These are phyloP conservation scores for Argyresthia goedartella DNA, from an alignment of 2,888 invertebrate species.

Conservation along the genomic window DNA sequence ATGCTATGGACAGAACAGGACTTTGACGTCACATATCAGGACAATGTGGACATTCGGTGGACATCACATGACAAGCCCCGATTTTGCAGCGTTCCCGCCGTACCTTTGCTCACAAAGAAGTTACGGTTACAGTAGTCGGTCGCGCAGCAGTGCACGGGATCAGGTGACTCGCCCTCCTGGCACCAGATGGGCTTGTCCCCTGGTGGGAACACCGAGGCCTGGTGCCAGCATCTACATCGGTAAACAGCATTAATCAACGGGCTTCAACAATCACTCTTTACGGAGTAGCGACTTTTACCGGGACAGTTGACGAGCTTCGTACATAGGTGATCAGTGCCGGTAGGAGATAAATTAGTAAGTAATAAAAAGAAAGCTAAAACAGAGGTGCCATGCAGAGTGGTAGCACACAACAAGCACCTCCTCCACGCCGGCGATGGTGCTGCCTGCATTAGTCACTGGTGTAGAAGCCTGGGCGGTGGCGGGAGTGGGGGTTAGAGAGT, in stretches of 20 bases:
- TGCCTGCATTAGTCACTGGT: not conserved
- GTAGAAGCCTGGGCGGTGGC: not conserved
- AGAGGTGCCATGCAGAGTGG: constrained; percentile 48
- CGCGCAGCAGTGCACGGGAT: constrained; percentile 72
- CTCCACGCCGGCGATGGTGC: constrained; percentile 1
- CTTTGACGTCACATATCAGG: not conserved
- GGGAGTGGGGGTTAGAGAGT: not conserved
- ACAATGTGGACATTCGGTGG: not conserved
- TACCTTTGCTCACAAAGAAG: constrained; percentile 40
- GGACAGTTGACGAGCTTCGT: constrained; percentile 28
- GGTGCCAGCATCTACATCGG: constrained; percentile 73
- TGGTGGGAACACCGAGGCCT: constrained; percentile 70
- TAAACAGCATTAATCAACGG: constrained; percentile 37
- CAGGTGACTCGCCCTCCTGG: constrained; percentile 50
- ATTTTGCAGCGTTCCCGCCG: constrained; percentile 25
- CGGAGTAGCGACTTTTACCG: constrained; percentile 12
- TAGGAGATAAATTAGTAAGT: constrained; percentile 35
- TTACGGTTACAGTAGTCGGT: constrained; percentile 78
- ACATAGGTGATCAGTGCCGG: constrained; percentile 61
- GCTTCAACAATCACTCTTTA: constrained; percentile 12
- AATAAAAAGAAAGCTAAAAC: constrained; percentile 38
- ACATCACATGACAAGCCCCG: constrained; percentile 1
- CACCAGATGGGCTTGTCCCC: constrained; percentile 73
- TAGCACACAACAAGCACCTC: constrained; percentile 40
- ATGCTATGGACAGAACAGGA: not conserved